These are phyloP conservation scores for Ceraclea dissimilis DNA, from an alignment of 2,888 invertebrate species.

Conservation along the genomic window DNA sequence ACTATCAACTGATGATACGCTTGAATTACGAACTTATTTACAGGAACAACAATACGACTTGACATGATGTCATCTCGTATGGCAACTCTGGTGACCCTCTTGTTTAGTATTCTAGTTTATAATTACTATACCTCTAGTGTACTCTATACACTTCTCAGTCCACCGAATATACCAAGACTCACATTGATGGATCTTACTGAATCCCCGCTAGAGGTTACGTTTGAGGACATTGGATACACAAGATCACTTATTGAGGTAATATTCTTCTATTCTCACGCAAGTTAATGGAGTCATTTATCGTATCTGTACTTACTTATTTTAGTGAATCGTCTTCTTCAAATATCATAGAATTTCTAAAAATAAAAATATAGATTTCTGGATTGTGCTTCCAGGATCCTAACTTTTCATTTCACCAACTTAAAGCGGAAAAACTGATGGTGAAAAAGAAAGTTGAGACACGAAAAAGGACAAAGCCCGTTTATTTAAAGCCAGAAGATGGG, in stretches of 20 bases:
- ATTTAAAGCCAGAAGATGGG: conserved; percentile 29
- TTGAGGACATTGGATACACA: conserved; percentile 33
- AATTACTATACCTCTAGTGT: conserved; percentile 40
- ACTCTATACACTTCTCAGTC: conserved; percentile 35
- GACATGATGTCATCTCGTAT: conserved; percentile 29
- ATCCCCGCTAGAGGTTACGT: conserved; percentile 32
- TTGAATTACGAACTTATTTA: no score
- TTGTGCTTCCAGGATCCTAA: conserved; percentile 13
- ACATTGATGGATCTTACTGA: conserved; percentile 31
- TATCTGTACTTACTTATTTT: no score
- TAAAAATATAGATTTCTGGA: no score
- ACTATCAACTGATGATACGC: no score
- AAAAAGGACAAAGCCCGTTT: conserved; percentile 21
- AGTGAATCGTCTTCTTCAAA: no score
- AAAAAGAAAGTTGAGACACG: conserved; percentile 14
- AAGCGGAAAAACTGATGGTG: conserved; percentile 16
- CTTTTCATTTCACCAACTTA: neutral
- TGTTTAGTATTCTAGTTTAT: conserved; percentile 34
- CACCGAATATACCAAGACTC: conserved; percentile 26
- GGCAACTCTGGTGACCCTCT: conserved; percentile 29
- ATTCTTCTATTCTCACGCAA: neutral
- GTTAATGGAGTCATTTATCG: neutral
- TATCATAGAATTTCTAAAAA: no score
- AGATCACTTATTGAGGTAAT: conserved; percentile 29
- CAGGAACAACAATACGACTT: conserved; percentile 22